phyloP scores from a whole-genome alignment of 2,113 vertebrate species.

The Gopherus evgoodei region DNA sequence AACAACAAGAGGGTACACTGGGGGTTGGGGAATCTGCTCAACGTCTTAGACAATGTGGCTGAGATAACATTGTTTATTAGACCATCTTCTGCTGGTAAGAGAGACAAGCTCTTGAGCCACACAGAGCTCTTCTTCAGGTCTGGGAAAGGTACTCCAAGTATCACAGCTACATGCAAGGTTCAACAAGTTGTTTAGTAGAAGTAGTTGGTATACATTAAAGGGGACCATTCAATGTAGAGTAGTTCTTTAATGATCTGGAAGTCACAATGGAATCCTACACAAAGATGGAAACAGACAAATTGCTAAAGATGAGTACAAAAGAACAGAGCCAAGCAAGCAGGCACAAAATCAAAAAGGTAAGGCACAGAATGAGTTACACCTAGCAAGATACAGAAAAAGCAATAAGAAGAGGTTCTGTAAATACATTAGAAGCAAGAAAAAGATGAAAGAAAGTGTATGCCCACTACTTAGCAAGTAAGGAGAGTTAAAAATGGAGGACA shows the following conservation, averaged over 20 bases:
- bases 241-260: background rate
- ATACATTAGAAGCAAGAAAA: background rate
- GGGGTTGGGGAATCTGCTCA: background rate
- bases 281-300: background rate
- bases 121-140: background rate
- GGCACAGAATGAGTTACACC: background rate
- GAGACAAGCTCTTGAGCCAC: background rate
- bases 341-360: background rate
- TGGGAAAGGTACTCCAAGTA: background rate
- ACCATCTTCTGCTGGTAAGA: background rate
- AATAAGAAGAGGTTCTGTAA: background rate
- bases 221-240: background rate
- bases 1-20: background rate
- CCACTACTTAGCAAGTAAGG: background rate
- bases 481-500: background rate
- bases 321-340: background rate
- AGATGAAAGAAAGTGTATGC: background rate
- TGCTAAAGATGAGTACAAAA: background rate
- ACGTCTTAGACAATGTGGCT: background rate
- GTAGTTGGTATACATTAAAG: background rate
- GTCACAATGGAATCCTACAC: background rate
- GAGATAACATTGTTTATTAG: background rate
- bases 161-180: background rate
- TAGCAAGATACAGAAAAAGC: background rate
- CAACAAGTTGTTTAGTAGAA: background rate